phyloP scores from a whole-genome alignment of 2,888 invertebrate genomes.

The Xanthostigma xanthostigma region DNA sequence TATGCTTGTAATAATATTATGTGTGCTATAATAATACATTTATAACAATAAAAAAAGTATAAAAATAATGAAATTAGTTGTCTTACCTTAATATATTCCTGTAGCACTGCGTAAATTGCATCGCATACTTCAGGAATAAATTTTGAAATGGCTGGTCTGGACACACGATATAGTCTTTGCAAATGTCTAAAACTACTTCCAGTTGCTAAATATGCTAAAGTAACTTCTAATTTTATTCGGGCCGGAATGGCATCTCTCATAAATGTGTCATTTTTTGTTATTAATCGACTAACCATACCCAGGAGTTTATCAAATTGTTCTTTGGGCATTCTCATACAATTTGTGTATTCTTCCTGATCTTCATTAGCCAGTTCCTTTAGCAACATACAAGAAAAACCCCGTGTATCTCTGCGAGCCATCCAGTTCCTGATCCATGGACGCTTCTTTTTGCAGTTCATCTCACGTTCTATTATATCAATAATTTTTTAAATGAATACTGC shows the following conservation, averaged over 20 bases:
- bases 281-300: neutral
- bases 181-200: too few species aligned
- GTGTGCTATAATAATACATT: too few species aligned
- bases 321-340: neutral
- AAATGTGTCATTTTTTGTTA: neutral
- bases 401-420: neutral
- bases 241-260: neutral
- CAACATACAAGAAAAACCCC: neutral
- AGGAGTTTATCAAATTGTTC: neutral
- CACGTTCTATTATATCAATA: too few species aligned
- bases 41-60: too few species aligned
- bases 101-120: too few species aligned
- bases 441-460: neutral
- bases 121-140: too few species aligned
- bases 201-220: neutral
- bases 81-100: too few species aligned
- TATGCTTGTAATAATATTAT: too few species aligned
- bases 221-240: neutral
- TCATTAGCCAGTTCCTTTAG: neutral
- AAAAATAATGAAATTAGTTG: too few species aligned
- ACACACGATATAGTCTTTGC: too few species aligned
- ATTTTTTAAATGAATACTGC: too few species aligned
- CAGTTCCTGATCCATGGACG: neutral
- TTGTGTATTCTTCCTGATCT: constrained; percentile 3
- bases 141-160: too few species aligned